These are phyloP conservation scores for Vidua chalybeata DNA, from an alignment of 2,113 vertebrate species.

Conservation along the genomic window DNA sequence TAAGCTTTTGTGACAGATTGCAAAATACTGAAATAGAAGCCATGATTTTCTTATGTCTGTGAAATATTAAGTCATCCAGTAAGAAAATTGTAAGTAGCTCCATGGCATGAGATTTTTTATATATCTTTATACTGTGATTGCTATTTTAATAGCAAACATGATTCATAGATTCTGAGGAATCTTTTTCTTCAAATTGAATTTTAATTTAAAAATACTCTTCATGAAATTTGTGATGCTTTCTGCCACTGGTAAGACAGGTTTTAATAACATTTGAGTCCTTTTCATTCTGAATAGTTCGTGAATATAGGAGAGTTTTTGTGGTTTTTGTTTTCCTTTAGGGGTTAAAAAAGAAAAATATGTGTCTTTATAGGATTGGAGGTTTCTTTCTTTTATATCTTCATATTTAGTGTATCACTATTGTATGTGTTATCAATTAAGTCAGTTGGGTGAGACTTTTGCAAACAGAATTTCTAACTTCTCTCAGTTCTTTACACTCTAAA, in stretches of 20 bases:
- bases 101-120: not conserved
- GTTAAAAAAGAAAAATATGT: not conserved
- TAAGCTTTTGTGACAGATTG: not conserved
- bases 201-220: not conserved
- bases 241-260: not conserved
- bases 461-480: not conserved
- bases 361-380: not conserved
- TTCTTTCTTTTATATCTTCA: not conserved
- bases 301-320: not conserved
- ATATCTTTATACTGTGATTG: not conserved
- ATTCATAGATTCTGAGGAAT: not conserved
- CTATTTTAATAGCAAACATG: not conserved
- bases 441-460: not conserved
- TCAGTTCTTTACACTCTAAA: not conserved
- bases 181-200: not conserved
- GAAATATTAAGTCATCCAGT: not conserved
- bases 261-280: not conserved
- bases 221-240: not conserved
- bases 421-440: conserved; percentile 5
- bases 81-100: not conserved
- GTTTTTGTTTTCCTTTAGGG: not conserved
- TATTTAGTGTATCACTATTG: not conserved
- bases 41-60: not conserved
- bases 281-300: not conserved
- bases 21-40: not conserved